Base-by-base conservation (phyloP, 2,113 vertebrate species). In the Sakesphorus luctuosus region DNA sequence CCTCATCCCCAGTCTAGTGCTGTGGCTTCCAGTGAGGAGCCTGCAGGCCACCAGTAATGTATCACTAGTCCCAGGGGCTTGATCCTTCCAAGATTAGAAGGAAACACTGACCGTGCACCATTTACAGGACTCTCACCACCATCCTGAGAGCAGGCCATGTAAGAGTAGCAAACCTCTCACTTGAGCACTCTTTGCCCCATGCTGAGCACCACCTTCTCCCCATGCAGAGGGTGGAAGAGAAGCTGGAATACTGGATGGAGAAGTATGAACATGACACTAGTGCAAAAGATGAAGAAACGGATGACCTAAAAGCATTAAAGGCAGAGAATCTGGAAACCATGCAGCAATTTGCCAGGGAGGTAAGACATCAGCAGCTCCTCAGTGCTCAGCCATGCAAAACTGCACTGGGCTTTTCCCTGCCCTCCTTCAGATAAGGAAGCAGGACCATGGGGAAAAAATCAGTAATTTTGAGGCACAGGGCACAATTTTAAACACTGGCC, bases 211-310 rank as follows among this genome's bases (percentile, higher is more conserved):
- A 16, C 55, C 90, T 29, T 89, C 10, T 94, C 81, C 80, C 75
- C 24, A 14, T 68, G 65, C 78, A 99, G 99, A 95, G 84, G 49
- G 91, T 98, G 77, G 97, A 97, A 71, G 98, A 98, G 87, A 98
- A 97, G 91, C 90, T 99, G 69, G 98, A 99, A 50, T 97, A 96
- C 77, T 99, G 98, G 98, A 96, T 98, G 95, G 98, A 99, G 69
- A 98, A 98, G 53, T 98, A 98, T 43, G 96, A 99, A 71, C 98
- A 97, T 9, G 98, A 98, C 82, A 98, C 95, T 5, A 94, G 98
- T 8, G 94, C 95, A 62, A 98, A 99, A 89, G 98, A 99, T 1
- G 79, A 97, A 62, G 98, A 98, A 83, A 92, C 98, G 49, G 97
- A 96, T 46, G 40, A 93, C 63, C 84, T 99, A 25, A 98, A 97